A percentile compares a stretch with the other conserved stretches of the same genome.
These are phyloP conservation scores for Pelagia noctiluca DNA, from an alignment of 30 jellyfish, hydroid and myxozoan genomes.

Conservation along the genomic window DNA sequence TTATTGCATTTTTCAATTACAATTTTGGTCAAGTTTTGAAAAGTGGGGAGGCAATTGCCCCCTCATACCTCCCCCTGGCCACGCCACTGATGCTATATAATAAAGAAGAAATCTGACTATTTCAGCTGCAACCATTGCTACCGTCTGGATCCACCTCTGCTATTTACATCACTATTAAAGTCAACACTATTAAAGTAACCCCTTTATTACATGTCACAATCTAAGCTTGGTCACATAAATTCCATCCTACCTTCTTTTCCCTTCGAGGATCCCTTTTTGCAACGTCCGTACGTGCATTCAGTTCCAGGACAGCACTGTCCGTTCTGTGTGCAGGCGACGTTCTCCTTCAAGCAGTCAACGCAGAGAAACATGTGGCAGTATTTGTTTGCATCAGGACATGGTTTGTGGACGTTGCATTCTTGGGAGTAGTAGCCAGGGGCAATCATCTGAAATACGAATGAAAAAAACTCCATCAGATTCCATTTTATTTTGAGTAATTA, in stretches of 20 bases:
- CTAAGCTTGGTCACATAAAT: background rate
- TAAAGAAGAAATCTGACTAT: background rate
- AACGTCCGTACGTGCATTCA: conserved; percentile 95
- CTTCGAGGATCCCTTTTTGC: conserved; percentile 94
- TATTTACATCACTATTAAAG: background rate
- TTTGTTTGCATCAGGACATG: conserved; percentile 97
- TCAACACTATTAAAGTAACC: background rate
- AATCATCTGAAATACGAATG: conserved; percentile 75
- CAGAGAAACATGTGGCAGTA: conserved; percentile 95
- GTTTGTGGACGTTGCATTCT: conserved; percentile 97
- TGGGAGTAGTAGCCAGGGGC: conserved; percentile 98
- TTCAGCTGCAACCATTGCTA: no score
- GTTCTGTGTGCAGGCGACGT: conserved; percentile 96
- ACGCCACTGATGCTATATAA: background rate
- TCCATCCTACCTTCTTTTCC: conserved; percentile 98
- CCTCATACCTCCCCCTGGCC: background rate
- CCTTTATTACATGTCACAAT: background rate
- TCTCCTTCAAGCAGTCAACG: conserved; percentile 95
- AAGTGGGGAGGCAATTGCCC: no score
- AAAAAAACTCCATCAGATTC: background rate
- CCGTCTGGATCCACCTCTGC: background rate
- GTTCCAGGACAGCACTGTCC: conserved; percentile 98
- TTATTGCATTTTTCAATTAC: no score
- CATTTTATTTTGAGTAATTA: background rate
- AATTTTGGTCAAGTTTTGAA: no score